phyloP scores from a whole-genome alignment of 2,888 invertebrate species.

The Epinotia ramella region DNA sequence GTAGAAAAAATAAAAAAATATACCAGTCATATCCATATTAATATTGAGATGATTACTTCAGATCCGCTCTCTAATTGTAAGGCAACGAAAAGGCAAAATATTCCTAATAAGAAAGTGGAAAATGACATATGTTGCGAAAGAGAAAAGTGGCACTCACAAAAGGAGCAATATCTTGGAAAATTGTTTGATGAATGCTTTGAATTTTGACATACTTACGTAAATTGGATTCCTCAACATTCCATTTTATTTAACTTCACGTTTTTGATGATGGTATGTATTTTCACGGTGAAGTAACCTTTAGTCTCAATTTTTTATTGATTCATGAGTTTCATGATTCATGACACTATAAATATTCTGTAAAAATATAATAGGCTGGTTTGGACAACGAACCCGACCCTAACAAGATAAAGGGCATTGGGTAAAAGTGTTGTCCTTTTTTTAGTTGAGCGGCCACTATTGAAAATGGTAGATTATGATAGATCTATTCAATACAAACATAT shows the following conservation, averaged over 20 bases:
- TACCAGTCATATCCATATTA: no score
- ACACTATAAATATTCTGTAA: neutral
- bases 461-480: no score
- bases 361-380: neutral
- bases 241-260: neutral
- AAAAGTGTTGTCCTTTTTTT: no score
- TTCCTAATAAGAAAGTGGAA: slow-evolving; percentile 4
- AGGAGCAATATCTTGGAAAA: slow-evolving; percentile 31
- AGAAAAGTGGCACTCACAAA: slow-evolving; percentile 17
- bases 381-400: no score
- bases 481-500: no score
- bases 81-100: neutral
- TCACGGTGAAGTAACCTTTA: neutral
- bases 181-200: slow-evolving; percentile 29
- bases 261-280: neutral
- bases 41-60: no score
- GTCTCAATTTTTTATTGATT: neutral
- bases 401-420: no score
- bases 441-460: no score
- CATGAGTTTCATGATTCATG: no score
- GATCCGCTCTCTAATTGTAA: no score
- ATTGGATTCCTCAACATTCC: slow-evolving; percentile 17
- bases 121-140: neutral
- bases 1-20: no score
- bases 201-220: neutral